phyloP scores from a whole-genome alignment of 2,113 vertebrate species.

The Mesembrinibis cayennensis region DNA sequence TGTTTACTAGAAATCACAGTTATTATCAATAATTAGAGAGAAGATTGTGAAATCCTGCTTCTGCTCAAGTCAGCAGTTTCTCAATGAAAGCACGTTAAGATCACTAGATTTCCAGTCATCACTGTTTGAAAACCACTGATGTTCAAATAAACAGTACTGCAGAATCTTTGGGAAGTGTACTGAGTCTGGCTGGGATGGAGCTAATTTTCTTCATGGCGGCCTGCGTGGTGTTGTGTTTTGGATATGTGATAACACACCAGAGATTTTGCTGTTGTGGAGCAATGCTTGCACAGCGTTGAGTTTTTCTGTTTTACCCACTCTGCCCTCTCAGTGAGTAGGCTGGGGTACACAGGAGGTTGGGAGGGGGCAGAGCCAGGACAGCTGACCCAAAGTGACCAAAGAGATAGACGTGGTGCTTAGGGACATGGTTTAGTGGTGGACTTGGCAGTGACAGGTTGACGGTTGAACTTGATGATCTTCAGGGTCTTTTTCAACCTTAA shows the following conservation, averaged over 20 bases:
- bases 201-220: not conserved
- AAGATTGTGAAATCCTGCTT: not conserved
- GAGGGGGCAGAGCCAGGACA: not conserved
- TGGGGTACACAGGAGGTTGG: too few species aligned
- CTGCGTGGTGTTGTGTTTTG: not conserved
- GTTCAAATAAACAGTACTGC: not conserved
- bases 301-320: not conserved
- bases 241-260: not conserved
- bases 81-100: not conserved
- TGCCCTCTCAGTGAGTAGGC: not conserved
- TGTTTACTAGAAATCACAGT: not conserved
- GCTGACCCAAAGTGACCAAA: not conserved
- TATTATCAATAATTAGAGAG: not conserved
- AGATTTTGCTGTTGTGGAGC: not conserved
- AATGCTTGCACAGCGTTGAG: not conserved
- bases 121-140: not conserved
- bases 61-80: not conserved
- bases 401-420: too few species aligned
- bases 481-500: too few species aligned
- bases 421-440: too few species aligned
- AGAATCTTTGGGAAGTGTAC: not conserved
- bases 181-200: not conserved
- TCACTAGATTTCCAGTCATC: not conserved
- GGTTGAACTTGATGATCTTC: too few species aligned
- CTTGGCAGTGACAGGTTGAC: too few species aligned